Base-by-base conservation (phyloP, 2,113 vertebrate genomes). In the Brachirus orientalis region DNA sequence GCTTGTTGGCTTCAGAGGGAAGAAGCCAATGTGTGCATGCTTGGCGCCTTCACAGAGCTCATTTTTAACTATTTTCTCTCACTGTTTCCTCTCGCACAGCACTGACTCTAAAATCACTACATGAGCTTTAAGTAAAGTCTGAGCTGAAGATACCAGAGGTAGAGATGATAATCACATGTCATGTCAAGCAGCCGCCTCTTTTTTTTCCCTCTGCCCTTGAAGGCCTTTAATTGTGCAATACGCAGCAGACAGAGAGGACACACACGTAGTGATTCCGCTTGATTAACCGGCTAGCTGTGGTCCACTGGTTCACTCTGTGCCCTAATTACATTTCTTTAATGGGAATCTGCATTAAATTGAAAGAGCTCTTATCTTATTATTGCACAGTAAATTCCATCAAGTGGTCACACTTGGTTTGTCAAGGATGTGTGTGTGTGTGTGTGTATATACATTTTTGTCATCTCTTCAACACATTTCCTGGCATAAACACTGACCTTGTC, bases 301-400 rank as follows among this genome's bases (percentile, higher is more conserved):
- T 47, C 69, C 19, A 22, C 18, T 41, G 56, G 58, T 66, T 73
- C 45, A 55, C 57, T 56, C 56, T 69, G 51, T 41, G 0, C 52
- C 51, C 63, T 69, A 80, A 87, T 82, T 85, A 75, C 16, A 17
- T 54, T 33, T 67, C 28, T 68, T 58, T 75, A 83, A 83, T 80
- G 62, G 82, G 71, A 78, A 86, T 76, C 65, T 7, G 41, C 86
- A 86, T 86, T 74, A 54, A 85, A 86, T 61, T 63, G 67, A 46
- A 57, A 48, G 60, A 51, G 47, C 54, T 78, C 63, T 79, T 81
- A 84, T 84, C 74, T 76, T 62, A 19, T 79, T 64, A 75, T 63
- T 72, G 71, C 63, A 19, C 71, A 58, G 50, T 73, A 60, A 67
- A 80, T 71, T 74, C 68, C 59, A 80, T 69, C 65, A 73, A 73